Evolutionary conservation across 2,888 invertebrate species (phyloP).

Genomic region (Odontomyia ornata): DNA sequence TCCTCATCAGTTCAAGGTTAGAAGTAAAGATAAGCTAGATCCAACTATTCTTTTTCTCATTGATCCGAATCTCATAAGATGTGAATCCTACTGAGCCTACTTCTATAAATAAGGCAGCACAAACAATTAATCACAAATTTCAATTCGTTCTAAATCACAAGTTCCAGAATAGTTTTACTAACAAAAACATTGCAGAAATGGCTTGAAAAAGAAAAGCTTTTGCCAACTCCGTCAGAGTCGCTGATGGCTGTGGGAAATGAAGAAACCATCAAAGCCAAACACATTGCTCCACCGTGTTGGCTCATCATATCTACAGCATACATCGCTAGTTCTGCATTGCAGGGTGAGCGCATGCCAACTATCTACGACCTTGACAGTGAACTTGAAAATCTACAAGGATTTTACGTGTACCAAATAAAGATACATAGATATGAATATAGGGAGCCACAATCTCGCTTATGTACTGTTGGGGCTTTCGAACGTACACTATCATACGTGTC

Average conservation of each 20-base stretch:
- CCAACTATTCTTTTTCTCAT: too few relatives aligned
- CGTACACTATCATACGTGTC: not conserved
- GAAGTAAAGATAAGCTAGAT: too few relatives aligned
- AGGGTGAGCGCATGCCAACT: constrained; percentile 72
- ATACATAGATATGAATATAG: not conserved
- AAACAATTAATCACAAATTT: too few relatives aligned
- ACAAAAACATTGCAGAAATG: too few relatives aligned
- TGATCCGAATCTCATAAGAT: too few relatives aligned
- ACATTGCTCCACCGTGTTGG: constrained; percentile 2
- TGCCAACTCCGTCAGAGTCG: not conserved
- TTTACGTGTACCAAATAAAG: not conserved
- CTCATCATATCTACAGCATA: not conserved
- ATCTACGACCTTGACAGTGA: constrained; percentile 83
- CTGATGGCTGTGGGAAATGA: not conserved
- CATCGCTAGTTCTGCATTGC: constrained; percentile 71
- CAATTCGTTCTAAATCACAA: too few relatives aligned
- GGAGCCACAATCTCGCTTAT: not conserved
- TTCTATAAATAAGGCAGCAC: too few relatives aligned
- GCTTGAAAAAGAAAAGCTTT: not conserved
- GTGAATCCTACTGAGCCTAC: too few relatives aligned
- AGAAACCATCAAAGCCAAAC: not conserved
- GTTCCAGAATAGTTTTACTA: too few relatives aligned
- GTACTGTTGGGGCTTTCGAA: not conserved
- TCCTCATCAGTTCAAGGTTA: too few relatives aligned
- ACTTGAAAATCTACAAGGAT: constrained; percentile 69